Evolutionary conservation across 1,140 invertebrate genomes (phyloP), one percentile per base, ranked within the genome.

Genomic region (Scaptomyza hsui): DNA sequence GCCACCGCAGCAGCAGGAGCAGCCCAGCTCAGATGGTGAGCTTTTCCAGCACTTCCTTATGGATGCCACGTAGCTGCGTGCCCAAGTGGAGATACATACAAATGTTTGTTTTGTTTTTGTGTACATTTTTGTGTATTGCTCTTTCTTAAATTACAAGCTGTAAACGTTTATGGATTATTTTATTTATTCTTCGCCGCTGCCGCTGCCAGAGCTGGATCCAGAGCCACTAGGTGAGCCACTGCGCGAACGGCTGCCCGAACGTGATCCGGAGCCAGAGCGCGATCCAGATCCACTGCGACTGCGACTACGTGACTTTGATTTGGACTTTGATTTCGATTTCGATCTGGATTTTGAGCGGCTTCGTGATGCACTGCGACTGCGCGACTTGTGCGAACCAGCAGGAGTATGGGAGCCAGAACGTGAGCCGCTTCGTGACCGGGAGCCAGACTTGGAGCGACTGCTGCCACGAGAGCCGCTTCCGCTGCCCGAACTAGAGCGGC

Each of bases 341-440:
- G 86, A 91, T 39, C 60, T 59, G 10, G 83, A 80, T 6, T 67
- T 71, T 10, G 78, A 67, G 13, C 18, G 47, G n/a, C 48, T 77
- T 35, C 74, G 71, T 16, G 91, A 92, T 13, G 69, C 61, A 7
- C 89, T 92, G n/a, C 85, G 75, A 49, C 75, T 75, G 4, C 67
- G 63, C 0, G 86, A 90, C 26, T 63, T 70, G 42, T 80, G 74
- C 18, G 77, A 89, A 35, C 74, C 75, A 0, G 60, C 75, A 7
- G 68, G 68, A 7, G 61, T 69, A 5, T 75, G 57, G 18, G 75
- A 70, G 2, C 73, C 68, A 21, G 80, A 86, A 13, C 72, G 67
- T 26, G 83, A 76, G 0, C 88, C 77, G 44, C 91, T 92, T 3
- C 91, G 92, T 29, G 91, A 91, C 4, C 89, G 90, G 1, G 92